These are phyloP conservation scores for Urocynchramus pylzowi DNA, from an alignment of 2,113 vertebrate species.

Conservation along the genomic window DNA sequence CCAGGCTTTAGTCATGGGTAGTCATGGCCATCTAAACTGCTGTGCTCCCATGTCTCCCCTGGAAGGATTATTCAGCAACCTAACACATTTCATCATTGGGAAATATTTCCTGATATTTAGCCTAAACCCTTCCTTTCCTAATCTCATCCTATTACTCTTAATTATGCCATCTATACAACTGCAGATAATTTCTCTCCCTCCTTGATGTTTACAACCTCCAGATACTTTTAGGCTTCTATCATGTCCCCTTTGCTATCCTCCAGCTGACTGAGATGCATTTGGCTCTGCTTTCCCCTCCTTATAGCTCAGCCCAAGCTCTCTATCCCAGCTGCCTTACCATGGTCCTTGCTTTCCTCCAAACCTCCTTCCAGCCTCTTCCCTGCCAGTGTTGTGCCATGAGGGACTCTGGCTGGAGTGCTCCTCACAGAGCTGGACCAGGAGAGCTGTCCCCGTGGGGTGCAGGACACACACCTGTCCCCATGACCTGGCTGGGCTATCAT, in stretches of 20 bases:
- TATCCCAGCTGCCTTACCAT: rapidly evolving
- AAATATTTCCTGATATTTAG: slow-evolving; percentile 12
- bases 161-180: neutral
- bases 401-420: neutral
- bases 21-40: neutral
- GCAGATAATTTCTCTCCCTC: neutral
- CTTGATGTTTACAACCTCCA: slow-evolving; percentile 3
- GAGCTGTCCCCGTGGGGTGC: rapidly evolving
- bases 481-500: neutral
- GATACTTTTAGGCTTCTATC: neutral
- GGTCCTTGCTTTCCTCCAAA: neutral
- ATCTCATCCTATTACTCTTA: slow-evolving; percentile 39
- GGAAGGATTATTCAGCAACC: slow-evolving; percentile 27
- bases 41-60: neutral
- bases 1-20: slow-evolving; percentile 23
- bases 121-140: neutral
- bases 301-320: neutral
- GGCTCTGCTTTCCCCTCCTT: neutral
- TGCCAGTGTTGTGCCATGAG: rapidly evolving
- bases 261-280: neutral
- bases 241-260: neutral
- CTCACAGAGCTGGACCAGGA: neutral
- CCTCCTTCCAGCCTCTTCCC: neutral
- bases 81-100: neutral
- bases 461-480: rapidly evolving